Conservation (phyloP, 2,797 vertebrate genomes). For the Channallabes apus region DNA sequence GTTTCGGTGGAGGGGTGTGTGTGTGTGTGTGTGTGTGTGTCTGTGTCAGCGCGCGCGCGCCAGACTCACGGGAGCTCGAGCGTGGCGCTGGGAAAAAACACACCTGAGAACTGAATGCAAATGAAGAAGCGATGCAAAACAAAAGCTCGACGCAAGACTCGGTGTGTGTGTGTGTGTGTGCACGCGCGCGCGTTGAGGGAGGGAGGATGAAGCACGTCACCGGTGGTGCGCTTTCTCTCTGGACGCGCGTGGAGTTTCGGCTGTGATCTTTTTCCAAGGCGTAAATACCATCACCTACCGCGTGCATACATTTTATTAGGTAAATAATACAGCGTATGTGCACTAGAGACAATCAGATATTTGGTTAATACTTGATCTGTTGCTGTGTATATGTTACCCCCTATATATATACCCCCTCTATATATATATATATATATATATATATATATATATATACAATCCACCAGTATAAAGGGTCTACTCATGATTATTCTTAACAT, state of each 20-base stretch:
- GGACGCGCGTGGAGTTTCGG: neutral
- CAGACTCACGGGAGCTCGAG: conserved; percentile 57
- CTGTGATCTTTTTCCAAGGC: neutral
- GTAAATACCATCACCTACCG: conserved; percentile 1
- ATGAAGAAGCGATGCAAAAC: conserved; percentile 75
- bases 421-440: too few relatives aligned
- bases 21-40: neutral
- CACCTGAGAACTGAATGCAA: conserved; percentile 75
- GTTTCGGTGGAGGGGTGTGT: conserved; percentile 49
- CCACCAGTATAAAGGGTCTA: neutral
- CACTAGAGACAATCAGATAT: neutral
- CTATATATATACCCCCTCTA: too few relatives aligned
- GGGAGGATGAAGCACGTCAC: conserved; percentile 60
- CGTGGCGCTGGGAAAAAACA: conserved; percentile 67
- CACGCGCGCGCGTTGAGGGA: too few relatives aligned
- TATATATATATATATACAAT: neutral
- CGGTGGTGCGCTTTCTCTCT: conserved; percentile 49
- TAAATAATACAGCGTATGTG: neutral
- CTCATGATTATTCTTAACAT: neutral
- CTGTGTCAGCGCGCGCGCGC: conserved; percentile 50
- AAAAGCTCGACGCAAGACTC: conserved; percentile 60
- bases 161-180: neutral
- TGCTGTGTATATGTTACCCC: neutral
- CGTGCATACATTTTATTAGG: neutral
- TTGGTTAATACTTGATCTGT: neutral